Evolutionary conservation across 2,888 invertebrate species (phyloP).

Genomic region (Cheiracanthium punctorium): DNA sequence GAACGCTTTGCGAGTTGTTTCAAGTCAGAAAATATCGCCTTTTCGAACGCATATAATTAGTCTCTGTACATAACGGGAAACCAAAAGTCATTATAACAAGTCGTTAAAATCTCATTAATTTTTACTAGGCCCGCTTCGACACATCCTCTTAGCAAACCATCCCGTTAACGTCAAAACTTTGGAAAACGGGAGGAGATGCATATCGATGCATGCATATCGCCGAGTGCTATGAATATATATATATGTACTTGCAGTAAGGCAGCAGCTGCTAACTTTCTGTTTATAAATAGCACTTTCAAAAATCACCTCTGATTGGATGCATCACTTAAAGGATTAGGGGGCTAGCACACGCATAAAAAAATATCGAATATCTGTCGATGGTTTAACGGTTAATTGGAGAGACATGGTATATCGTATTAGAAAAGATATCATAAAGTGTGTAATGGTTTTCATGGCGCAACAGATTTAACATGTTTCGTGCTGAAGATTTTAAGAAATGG

Average conservation of each 20-base stretch:
- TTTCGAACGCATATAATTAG: conserved; percentile 38
- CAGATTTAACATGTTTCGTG: no score
- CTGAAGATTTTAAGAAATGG: no score
- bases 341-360: background rate
- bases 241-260: background rate
- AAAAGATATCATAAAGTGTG: background rate
- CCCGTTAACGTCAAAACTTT: conserved; percentile 50
- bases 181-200: conserved; percentile 24
- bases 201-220: conserved; percentile 8
- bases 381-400: background rate
- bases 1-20: no score
- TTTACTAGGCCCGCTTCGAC: conserved; percentile 44
- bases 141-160: conserved; percentile 38
- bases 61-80: conserved; percentile 31
- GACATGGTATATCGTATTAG: background rate
- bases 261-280: background rate
- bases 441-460: no score
- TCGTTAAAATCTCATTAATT: conserved; percentile 68
- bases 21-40: no score
- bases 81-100: conserved; percentile 55
- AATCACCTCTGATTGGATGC: background rate
- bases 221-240: background rate
- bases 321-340: background rate
- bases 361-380: background rate
- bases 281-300: background rate